Evolutionary conservation across 1,140 invertebrate genomes (phyloP), one percentile per base, ranked within the genome.

Genomic region (Drosophila navojoa): DNA sequence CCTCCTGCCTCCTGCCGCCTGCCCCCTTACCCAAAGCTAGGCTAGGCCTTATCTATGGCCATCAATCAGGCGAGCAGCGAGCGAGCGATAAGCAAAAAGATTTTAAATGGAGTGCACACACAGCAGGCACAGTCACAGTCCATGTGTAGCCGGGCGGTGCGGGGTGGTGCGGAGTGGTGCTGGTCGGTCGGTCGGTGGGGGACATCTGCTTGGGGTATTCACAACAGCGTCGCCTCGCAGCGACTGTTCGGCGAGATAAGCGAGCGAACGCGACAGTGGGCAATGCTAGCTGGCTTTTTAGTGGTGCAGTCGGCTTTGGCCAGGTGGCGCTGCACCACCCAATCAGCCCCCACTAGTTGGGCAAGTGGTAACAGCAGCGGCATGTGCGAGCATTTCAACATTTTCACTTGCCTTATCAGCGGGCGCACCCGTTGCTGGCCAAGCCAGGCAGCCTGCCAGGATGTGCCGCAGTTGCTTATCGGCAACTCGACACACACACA

Each of bases 61-160:
- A 91, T 91, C 90, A 91, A 91, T 91, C 90, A 91, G 86, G 90
- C 90, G 84, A 85, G 84, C 86, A 81, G 86, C 90, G 81, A 79
- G 70, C 47, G 47, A 5, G 74, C 86, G 90, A 91, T 91, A 91
- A 91, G 90, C 81, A 86, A 91, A 90, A 91, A 91, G 90, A 91
- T 91, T 91, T 89, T 81, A 90, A 90, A 90, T 90, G 86, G 86
- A 90, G 86, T 90, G 77, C 74, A 79, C 81, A 77, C 59, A 53
- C 45, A 50, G 59, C 54, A 38, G 47, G 27, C 55, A 59, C 55
- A 59, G 42, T n/a, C 25, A n/a, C 35, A 50, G 67, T 61, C 38
- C 53, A 67, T 52, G 52, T 32, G 38, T 62, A 27, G 19, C 13
- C n/a, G 27, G 32, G 42, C 27, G 35, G 69, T 44, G 32, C 5